Base-by-base conservation (phyloP, 2,797 vertebrate species). In the Amphiprion clarkii region DNA sequence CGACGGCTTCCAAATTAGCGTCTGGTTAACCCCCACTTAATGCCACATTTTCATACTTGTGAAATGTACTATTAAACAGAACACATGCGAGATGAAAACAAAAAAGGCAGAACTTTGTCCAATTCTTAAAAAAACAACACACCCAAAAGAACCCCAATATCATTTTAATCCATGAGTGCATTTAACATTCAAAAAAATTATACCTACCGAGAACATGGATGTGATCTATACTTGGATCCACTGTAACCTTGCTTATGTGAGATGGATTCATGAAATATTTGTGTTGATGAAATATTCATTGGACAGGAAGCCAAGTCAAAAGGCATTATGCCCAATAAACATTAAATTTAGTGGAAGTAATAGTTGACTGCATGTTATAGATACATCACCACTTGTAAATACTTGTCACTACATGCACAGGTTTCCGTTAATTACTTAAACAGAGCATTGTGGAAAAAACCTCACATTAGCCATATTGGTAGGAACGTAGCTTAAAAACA, bases 231-330 rank as follows among this genome's bases (percentile, higher is more conserved):
- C 87, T 87, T 88, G 73, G 80, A 88, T 81, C 83, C 77, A 89
- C 82, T 83, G 84, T 86, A 83, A 88, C 74, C 84, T 85, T 79
- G 83, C 91, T 91, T 89, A 81, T 87, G 78, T 88, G 82, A 83
- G 74, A 88, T 89, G 83, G 76, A 76, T 86, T 93, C 88, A 93
- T 94, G 76, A 92, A 92, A 89, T 92, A 93, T 94, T 93, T 83
- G 87, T 87, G 89, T 82, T 60, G 83, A 92, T 94, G 52, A 93
- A 94, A 90, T 89, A 94, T 94, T 91, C 63, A 94, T 88, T 85
- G 80, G 86, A 86, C 87, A 89, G 79, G 69, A 86, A 87, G 88
- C 82, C 87, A 79, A 85, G 90, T 93, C 89, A 91, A 82, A 89
- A 90, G 88, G 78, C 86, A 81, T 87, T 84, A 86, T 86, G 90